These are phyloP conservation scores for Emydocephalus ijimae DNA, from an alignment of 2,113 vertebrate species.

Conservation along the genomic window DNA sequence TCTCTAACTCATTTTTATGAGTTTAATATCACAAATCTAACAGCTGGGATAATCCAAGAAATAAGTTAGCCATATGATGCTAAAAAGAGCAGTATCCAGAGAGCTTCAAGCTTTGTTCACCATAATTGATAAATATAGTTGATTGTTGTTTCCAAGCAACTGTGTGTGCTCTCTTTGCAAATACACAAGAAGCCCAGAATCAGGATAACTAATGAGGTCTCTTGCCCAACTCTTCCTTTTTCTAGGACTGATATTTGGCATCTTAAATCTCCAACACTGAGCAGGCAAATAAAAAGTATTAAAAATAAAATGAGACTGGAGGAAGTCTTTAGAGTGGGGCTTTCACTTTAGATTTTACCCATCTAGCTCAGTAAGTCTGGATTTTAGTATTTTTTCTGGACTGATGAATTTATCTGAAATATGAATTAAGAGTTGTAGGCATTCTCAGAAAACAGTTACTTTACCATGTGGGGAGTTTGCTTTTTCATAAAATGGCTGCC, in stretches of 20 bases:
- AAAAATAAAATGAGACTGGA: background rate
- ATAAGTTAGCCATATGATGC: background rate
- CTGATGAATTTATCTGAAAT: background rate
- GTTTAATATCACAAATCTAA: background rate
- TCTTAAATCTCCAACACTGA: background rate
- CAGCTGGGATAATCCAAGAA: background rate
- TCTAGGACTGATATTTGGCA: background rate
- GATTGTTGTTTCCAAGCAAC: conserved; percentile 18
- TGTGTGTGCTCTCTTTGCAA: background rate
- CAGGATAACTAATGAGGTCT: background rate
- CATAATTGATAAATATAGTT: background rate
- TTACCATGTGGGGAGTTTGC: background rate
- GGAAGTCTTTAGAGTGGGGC: background rate
- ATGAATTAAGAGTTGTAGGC: background rate
- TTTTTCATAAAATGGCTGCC: background rate
- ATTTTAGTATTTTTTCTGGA: background rate
- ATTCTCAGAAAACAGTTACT: background rate
- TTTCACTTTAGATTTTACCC: background rate
- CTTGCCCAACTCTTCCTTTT: background rate
- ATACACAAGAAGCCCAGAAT: background rate
- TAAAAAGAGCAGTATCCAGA: background rate
- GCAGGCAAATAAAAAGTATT: background rate
- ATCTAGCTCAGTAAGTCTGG: background rate
- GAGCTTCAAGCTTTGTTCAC: background rate
- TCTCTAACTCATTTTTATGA: background rate